Conservation (phyloP, 2,113 vertebrate genomes). For the Rhinoptilus africanus region DNA sequence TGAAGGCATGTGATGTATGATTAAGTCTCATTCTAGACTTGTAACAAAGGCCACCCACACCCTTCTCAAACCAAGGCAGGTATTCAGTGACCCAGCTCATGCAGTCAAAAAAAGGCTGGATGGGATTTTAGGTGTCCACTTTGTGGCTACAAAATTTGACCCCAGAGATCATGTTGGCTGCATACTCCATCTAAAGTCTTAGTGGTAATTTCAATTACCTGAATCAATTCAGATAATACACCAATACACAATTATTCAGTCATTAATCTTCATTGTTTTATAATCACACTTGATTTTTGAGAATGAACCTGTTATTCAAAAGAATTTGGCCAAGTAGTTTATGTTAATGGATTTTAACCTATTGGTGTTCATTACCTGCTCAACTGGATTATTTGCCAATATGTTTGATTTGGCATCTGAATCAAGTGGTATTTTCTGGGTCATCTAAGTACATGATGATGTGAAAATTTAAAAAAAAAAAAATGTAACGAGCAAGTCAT, state of each 20-base stretch:
- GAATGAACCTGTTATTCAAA: neutral
- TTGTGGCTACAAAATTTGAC: neutral
- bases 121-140: neutral
- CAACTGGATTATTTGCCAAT: neutral
- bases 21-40: neutral
- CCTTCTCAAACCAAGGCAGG: neutral
- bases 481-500: neutral
- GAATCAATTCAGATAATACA: neutral
- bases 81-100: neutral
- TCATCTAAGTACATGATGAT: neutral
- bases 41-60: conserved; percentile 43
- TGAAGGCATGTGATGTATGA: neutral
- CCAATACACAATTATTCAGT: neutral
- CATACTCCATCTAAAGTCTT: neutral
- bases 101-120: neutral
- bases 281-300: neutral
- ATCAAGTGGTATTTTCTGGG: neutral
- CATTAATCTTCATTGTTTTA: neutral
- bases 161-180: neutral
- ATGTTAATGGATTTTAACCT: neutral
- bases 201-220: neutral
- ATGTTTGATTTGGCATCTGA: neutral
- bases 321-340: neutral
- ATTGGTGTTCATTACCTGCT: neutral
- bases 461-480: neutral